Conservation (phyloP, 2,888 invertebrate species). For the Alentia gelatinosa region DNA sequence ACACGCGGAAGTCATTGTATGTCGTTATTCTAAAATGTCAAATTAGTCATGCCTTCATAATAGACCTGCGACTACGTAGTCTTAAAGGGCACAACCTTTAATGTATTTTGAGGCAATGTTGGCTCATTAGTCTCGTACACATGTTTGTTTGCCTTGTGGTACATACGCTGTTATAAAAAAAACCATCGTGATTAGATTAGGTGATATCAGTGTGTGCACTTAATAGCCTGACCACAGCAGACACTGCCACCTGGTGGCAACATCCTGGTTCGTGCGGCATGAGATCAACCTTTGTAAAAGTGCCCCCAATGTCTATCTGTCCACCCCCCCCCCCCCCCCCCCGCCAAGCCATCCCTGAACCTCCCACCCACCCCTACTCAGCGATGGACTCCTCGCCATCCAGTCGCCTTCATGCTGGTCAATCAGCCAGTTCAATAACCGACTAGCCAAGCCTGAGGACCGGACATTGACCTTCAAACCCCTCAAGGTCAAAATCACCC, state of each 20-base stretch:
- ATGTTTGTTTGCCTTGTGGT: too few species aligned
- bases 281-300: background rate
- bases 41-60: too few species aligned
- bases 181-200: background rate
- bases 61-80: too few species aligned
- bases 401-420: background rate
- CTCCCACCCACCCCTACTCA: background rate
- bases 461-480: background rate
- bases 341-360: background rate
- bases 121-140: too few species aligned
- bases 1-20: too few species aligned
- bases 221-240: background rate
- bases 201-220: background rate
- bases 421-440: conserved; percentile 6
- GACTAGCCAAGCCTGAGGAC: background rate
- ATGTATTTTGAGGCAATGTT: too few species aligned
- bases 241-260: background rate
- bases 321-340: background rate
- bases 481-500: background rate
- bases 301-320: background rate
- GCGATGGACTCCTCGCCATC: background rate
- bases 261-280: background rate
- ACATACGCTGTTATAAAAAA: background rate
- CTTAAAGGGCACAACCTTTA: too few species aligned
- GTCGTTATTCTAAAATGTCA: too few species aligned